A percentile compares a stretch with the other conserved stretches of the same genome.
These are phyloP conservation scores for Catocala fraxini DNA, from an alignment of 2,888 invertebrate genomes.

Conservation along the genomic window DNA sequence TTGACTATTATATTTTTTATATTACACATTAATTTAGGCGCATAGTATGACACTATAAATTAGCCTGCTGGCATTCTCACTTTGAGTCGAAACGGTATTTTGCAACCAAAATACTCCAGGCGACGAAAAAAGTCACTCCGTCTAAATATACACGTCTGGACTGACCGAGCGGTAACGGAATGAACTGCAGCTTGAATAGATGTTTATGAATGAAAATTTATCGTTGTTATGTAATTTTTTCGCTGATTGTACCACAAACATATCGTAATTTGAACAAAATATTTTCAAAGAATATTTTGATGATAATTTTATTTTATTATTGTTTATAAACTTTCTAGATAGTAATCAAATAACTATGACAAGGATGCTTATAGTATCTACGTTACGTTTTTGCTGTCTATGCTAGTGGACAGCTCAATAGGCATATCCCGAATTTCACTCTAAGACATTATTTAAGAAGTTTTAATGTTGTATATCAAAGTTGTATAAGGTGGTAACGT, in stretches of 20 bases:
- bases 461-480: too few relatives aligned
- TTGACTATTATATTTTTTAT: slow-evolving; percentile 32
- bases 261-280: not conserved
- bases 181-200: slow-evolving; percentile 61
- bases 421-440: too few relatives aligned
- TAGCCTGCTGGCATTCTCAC: slow-evolving; percentile 44
- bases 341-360: too few relatives aligned
- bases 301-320: not conserved
- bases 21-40: slow-evolving; percentile 41
- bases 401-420: too few relatives aligned
- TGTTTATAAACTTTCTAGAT: not conserved
- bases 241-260: slow-evolving; percentile 20
- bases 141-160: slow-evolving; percentile 73
- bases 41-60: slow-evolving; percentile 44
- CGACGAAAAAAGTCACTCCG: slow-evolving; percentile 68
- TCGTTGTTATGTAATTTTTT: slow-evolving; percentile 55
- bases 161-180: slow-evolving; percentile 58
- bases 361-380: too few relatives aligned
- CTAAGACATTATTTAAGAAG: too few relatives aligned
- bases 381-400: too few relatives aligned
- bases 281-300: not conserved
- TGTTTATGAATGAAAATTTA: slow-evolving; percentile 68
- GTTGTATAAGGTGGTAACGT: too few relatives aligned
- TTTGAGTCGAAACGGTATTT: slow-evolving; percentile 67
- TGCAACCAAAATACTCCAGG: slow-evolving; percentile 74